Percentiles rank a stretch among this genome's conserved stretches.
Evolutionary conservation across 2,888 invertebrate genomes (phyloP).

Genomic region (Apotomis betuletana): DNA sequence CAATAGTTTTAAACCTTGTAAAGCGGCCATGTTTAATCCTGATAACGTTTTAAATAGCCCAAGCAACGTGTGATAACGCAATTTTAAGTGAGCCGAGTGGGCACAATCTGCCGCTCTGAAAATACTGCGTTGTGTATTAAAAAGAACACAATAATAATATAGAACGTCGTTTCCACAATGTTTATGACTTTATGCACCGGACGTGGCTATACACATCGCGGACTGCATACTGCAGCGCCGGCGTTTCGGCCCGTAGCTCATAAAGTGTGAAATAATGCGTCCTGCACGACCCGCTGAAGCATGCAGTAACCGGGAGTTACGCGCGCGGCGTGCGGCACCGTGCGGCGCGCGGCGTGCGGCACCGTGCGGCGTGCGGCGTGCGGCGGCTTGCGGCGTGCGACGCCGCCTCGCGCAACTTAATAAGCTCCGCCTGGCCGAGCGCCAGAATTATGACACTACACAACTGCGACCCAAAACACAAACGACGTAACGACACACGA

Average conservation of each 20-base stretch:
- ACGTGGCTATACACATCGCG: constrained; percentile 13
- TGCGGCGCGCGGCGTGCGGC: constrained; percentile 51
- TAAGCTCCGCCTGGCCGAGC: constrained; percentile 57
- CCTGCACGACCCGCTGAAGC: constrained; percentile 35
- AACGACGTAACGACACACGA: constrained; percentile 9
- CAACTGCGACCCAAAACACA: constrained; percentile 34
- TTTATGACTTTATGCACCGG: constrained; percentile 32
- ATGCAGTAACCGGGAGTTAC: constrained; percentile 36
- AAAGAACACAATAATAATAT: constrained; percentile 21
- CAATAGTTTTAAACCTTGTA: too few species aligned
- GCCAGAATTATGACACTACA: constrained; percentile 61
- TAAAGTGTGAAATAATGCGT: constrained; percentile 41
- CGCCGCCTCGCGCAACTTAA: constrained; percentile 60
- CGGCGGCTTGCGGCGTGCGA: constrained; percentile 55
- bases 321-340: constrained; percentile 24
- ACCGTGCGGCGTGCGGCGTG: constrained; percentile 52
- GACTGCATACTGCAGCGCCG: constrained; percentile 31
- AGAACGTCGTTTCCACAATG: constrained; percentile 8
- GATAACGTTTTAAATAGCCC: too few species aligned
- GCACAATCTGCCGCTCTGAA: constrained; percentile 4
- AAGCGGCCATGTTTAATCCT: too few species aligned
- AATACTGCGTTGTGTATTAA: not conserved
- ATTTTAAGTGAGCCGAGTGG: not conserved
- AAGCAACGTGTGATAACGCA: not conserved
- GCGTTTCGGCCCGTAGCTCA: constrained; percentile 31